A percentile compares a stretch with the other conserved stretches of the same genome.
phyloP scores from a whole-genome alignment of 2,113 vertebrate genomes.

The Tringa solitaria region DNA sequence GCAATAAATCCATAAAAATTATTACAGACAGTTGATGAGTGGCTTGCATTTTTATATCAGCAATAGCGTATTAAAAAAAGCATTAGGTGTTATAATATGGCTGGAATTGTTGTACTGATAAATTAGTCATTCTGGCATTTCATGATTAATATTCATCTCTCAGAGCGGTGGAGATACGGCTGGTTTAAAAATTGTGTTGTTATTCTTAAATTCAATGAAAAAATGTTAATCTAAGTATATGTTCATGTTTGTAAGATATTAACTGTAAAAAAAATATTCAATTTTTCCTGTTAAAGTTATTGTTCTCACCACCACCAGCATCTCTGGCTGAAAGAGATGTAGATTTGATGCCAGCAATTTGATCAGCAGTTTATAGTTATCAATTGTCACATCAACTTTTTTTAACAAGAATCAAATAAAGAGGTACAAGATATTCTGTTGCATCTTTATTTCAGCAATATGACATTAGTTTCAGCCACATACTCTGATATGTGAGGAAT shows the following conservation, averaged over 20 bases:
- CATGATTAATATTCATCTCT: not conserved
- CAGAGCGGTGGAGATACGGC: not conserved
- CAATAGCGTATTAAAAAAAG: slow-evolving; percentile 15
- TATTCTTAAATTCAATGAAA: not conserved
- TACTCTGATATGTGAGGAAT: not conserved
- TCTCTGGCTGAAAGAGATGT: not conserved
- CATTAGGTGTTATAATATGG: not conserved
- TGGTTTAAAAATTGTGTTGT: not conserved
- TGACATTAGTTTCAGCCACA: not conserved
- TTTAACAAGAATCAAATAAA: not conserved
- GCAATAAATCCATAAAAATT: slow-evolving; percentile 63
- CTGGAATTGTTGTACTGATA: not conserved
- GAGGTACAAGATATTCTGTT: not conserved
- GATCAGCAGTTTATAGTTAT: not conserved
- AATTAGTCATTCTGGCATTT: slow-evolving; percentile 6
- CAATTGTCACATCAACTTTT: not conserved
- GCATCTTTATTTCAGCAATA: not conserved
- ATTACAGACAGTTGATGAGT: slow-evolving; percentile 47
- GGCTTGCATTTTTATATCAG: slow-evolving; percentile 50
- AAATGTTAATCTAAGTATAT: not conserved
- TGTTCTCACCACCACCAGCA: not conserved
- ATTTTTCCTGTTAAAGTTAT: not conserved
- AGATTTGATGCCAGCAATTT: not conserved
- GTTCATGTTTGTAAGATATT: not conserved
- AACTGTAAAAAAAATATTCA: not conserved